These are phyloP conservation scores for Caenorhabditis zanzibari DNA, from an alignment of 2,888 invertebrate species.

Conservation along the genomic window DNA sequence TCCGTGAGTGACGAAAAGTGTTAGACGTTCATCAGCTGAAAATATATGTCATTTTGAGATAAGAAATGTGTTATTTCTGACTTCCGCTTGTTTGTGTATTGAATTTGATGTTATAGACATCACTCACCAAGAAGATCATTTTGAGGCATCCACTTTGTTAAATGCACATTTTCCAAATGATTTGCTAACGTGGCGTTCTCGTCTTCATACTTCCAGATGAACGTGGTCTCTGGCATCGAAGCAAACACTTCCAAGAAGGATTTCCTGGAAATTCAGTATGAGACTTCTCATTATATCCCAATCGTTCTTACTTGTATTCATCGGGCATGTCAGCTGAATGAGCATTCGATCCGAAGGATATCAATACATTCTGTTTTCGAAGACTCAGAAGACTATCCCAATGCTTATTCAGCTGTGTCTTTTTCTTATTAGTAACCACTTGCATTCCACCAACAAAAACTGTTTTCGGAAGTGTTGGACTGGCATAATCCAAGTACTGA, in stretches of 20 bases:
- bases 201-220: conserved; percentile 71
- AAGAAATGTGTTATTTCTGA: conserved; percentile 7
- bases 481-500: conserved; percentile 58
- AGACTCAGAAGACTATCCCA: conserved; percentile 51
- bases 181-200: conserved; percentile 49
- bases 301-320: conserved; percentile 45
- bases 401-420: conserved; percentile 34
- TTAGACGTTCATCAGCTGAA: conserved; percentile 37
- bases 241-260: conserved; percentile 57
- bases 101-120: not conserved
- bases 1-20: conserved; percentile 55
- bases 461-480: conserved; percentile 61
- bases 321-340: conserved; percentile 62
- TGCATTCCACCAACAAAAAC: conserved; percentile 64
- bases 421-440: conserved; percentile 53
- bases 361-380: conserved; percentile 57
- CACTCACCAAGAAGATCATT: conserved; percentile 60
- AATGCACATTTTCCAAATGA: conserved; percentile 57
- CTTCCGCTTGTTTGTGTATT: conserved; percentile 17
- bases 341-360: conserved; percentile 67
- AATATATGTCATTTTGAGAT: conserved; percentile 23
- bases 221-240: conserved; percentile 60
- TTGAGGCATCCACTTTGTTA: conserved; percentile 66
- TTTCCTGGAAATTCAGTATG: conserved; percentile 12
- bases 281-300: too few relatives aligned